Percentiles rank a stretch among this genome's conserved stretches.
phyloP scores from a whole-genome alignment of 2,888 invertebrate genomes.

The Xylota segnis region DNA sequence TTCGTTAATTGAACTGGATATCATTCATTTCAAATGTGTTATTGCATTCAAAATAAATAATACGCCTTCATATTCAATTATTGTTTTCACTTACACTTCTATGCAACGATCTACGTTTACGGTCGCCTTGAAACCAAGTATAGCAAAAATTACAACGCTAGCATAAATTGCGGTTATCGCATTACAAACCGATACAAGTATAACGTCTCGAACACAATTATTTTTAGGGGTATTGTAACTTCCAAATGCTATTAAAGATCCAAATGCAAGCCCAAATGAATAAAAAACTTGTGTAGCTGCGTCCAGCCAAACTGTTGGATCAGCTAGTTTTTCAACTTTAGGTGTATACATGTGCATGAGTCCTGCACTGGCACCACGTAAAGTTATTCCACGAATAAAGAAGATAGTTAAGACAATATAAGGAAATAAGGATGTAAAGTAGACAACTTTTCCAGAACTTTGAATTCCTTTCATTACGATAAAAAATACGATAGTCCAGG shows the following conservation, averaged over 20 bases:
- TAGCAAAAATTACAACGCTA: constrained; percentile 97
- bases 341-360: constrained; percentile 96
- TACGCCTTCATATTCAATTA: background rate
- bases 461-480: constrained; percentile 99
- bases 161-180: constrained; percentile 97
- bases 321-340: constrained; percentile 93
- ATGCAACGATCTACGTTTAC: constrained; percentile 94
- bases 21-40: too few relatives aligned
- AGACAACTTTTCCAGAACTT: constrained; percentile 97
- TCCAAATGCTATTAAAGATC: constrained; percentile 97
- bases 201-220: constrained; percentile 96
- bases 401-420: constrained; percentile 97
- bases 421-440: constrained; percentile 97
- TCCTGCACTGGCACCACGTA: constrained; percentile 94
- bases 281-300: constrained; percentile 99
- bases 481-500: constrained; percentile 96
- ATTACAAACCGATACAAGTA: constrained; percentile 96
- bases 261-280: constrained; percentile 97
- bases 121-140: constrained; percentile 98
- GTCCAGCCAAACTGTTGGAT: constrained; percentile 97
- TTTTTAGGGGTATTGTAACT: constrained; percentile 98
- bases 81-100: constrained; percentile 86
- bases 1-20: constrained; percentile 27
- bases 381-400: constrained; percentile 94
- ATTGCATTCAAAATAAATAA: background rate